A percentile compares a stretch with the other conserved stretches of the same genome.
phyloP scores from a whole-genome alignment of 2,797 vertebrate genomes.

The Erpetoichthys calabaricus region DNA sequence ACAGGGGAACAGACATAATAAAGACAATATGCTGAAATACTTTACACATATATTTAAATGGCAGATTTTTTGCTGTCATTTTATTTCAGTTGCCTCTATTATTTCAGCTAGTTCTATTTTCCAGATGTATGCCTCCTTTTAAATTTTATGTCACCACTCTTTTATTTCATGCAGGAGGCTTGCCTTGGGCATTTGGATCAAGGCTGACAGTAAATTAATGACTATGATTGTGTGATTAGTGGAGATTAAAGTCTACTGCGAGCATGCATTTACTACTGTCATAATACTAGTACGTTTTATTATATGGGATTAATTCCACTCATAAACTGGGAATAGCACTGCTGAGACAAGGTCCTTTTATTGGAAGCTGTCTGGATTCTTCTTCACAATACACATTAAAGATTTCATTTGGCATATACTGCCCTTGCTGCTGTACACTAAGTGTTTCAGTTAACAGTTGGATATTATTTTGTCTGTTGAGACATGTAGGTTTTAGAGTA shows the following conservation, averaged over 20 bases:
- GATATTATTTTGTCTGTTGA: too few species aligned
- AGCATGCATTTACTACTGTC: conserved; percentile 42
- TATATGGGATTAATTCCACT: conserved; percentile 36
- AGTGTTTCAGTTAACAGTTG: too few species aligned
- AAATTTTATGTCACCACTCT: conserved; percentile 15
- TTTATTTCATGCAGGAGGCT: conserved; percentile 44
- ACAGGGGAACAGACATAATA: too few species aligned
- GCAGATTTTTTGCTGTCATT: too few species aligned
- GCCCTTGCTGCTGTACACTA: too few species aligned
- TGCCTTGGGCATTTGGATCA: conserved; percentile 35
- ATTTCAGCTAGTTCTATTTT: not conserved
- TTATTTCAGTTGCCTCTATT: too few species aligned
- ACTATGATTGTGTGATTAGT: conserved; percentile 51
- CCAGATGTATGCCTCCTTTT: too few species aligned
- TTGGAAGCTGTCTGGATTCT: conserved; percentile 21
- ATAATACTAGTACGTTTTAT: conserved; percentile 41
- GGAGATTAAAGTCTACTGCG: conserved; percentile 45
- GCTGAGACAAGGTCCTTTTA: conserved; percentile 17
- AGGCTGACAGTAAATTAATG: conserved; percentile 62
- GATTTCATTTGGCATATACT: too few species aligned
- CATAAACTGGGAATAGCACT: conserved; percentile 17
- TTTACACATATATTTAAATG: too few species aligned
- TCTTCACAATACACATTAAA: too few species aligned
- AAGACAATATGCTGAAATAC: too few species aligned
- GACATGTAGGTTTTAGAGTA: too few species aligned